A percentile compares a stretch with the other conserved stretches of the same genome.
phyloP scores from a whole-genome alignment of 2,113 vertebrate genomes.

The Canis aureus region DNA sequence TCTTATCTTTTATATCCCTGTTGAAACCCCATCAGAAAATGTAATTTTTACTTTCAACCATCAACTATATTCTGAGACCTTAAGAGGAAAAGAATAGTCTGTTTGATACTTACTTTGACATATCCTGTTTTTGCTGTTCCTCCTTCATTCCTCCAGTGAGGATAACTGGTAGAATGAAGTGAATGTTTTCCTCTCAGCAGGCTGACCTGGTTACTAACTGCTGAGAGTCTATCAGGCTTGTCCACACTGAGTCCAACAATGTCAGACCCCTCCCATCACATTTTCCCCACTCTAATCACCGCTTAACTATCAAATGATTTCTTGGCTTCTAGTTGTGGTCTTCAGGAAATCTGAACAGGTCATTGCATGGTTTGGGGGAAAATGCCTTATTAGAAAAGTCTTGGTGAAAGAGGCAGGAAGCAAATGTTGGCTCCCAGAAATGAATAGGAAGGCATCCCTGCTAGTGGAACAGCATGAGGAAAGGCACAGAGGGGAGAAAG shows the following conservation, averaged over 20 bases:
- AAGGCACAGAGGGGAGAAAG: background rate
- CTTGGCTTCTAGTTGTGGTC: background rate
- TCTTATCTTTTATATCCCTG: background rate
- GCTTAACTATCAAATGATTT: background rate
- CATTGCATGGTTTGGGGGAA: conserved; percentile 9
- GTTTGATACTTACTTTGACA: background rate
- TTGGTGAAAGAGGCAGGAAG: background rate
- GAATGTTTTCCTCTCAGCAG: background rate
- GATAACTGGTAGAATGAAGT: background rate
- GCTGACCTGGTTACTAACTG: background rate
- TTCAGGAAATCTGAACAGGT: conserved; percentile 16
- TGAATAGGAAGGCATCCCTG: background rate
- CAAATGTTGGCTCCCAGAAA: background rate
- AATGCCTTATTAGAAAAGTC: background rate
- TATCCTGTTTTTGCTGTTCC: background rate
- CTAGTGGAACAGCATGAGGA: background rate
- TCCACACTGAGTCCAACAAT: background rate
- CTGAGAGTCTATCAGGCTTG: background rate
- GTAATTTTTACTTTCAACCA: conserved; percentile 15
- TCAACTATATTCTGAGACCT: background rate
- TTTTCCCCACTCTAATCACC: background rate
- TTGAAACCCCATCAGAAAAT: background rate
- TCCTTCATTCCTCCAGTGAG: background rate
- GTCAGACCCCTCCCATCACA: background rate
- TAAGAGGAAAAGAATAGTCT: background rate